These are phyloP conservation scores for Cichladusa arquata DNA, from an alignment of 2,113 vertebrate species.

Conservation along the genomic window DNA sequence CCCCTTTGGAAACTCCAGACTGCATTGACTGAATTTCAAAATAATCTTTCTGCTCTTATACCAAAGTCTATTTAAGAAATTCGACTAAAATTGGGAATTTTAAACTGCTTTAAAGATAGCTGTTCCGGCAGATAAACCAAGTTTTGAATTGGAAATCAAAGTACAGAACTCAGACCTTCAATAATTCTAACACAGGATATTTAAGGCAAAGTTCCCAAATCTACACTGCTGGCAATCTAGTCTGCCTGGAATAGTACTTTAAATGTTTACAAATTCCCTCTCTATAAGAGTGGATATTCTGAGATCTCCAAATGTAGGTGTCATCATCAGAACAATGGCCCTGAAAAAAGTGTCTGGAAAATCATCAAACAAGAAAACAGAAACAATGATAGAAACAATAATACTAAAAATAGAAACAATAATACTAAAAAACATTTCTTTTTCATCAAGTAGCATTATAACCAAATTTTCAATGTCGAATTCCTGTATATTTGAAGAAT, in stretches of 20 bases:
- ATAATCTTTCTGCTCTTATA: not conserved
- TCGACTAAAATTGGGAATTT: not conserved
- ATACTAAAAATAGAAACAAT: not conserved
- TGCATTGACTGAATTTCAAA: not conserved
- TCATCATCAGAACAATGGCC: not conserved
- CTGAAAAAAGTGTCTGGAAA: not conserved
- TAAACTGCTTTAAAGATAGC: not conserved
- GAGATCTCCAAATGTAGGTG: not conserved
- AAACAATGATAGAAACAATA: not conserved
- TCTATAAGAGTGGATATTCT: not conserved
- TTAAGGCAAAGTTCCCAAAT: not conserved
- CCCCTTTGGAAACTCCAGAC: not conserved
- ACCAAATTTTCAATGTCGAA: not conserved
- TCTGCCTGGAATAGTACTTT: not conserved
- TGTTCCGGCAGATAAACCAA: not conserved
- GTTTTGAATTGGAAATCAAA: not conserved
- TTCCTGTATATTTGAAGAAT: not conserved
- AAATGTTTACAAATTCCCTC: not conserved
- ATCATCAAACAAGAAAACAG: not conserved
- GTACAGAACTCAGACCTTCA: not conserved
- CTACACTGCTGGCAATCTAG: not conserved
- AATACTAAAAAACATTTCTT: rapidly evolving
- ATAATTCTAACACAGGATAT: not conserved
- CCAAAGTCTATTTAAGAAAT: not conserved
- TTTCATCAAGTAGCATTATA: not conserved